Evolutionary conservation across 2,888 invertebrate genomes (phyloP).

Genomic region (Trimorus sp.): DNA sequence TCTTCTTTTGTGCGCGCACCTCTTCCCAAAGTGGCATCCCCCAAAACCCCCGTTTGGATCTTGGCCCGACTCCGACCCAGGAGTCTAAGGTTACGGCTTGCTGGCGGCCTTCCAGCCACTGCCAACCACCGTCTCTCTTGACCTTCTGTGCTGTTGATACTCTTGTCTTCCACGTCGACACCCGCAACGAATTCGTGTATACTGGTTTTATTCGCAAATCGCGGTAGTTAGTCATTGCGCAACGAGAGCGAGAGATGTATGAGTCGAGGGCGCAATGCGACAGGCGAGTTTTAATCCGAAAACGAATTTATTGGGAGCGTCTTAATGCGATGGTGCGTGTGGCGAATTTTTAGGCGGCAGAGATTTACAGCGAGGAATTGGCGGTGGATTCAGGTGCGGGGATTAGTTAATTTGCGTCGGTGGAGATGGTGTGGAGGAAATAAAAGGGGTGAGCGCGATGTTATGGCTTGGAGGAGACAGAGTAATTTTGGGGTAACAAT

Average conservation of each 20-base stretch:
- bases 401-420: no score
- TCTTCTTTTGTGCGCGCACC: constrained; percentile 55
- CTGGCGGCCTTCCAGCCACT: constrained; percentile 60
- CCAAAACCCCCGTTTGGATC: no score
- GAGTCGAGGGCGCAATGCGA: not conserved
- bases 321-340: no score
- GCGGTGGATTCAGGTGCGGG: no score
- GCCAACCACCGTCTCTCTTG: constrained; percentile 50
- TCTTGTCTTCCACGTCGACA: constrained; percentile 58
- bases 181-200: constrained; percentile 45
- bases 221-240: constrained; percentile 18
- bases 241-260: constrained; percentile 13
- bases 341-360: no score
- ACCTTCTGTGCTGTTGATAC: constrained; percentile 49
- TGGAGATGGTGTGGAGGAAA: no score
- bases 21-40: no score
- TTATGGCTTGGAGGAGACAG: no score
- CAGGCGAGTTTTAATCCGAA: constrained; percentile 16
- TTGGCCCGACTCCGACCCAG: constrained; percentile 46
- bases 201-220: constrained; percentile 39
- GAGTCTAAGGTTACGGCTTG: constrained; percentile 62
- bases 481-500: no score
- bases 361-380: no score
- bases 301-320: constrained; percentile 13
- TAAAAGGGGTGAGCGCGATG: no score